Evolutionary conservation across 2,113 vertebrate genomes (phyloP), one percentile per base, ranked within the genome.

Genomic region (Chamaetylas fuelleborni): DNA sequence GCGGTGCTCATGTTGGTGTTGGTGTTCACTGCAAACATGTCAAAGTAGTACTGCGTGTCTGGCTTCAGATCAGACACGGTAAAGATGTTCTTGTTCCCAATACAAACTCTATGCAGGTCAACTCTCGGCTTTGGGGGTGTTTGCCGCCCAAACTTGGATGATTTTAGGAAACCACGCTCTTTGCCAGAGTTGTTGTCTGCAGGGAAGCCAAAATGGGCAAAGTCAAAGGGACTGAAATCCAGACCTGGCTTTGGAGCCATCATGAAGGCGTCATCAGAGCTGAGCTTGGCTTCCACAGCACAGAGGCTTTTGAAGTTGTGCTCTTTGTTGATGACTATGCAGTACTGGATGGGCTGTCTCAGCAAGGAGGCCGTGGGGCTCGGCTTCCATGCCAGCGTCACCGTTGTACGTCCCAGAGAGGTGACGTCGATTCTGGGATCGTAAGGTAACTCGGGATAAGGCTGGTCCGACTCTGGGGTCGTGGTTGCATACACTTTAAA

Each of bases 271-370:
- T 99, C 99, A 2, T 99, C 99, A 0, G 91, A 91, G 73, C 95
- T 98, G 90, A 99, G 97, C 93, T 99, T 99, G 25, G 99, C 98
- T 91, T 99, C 99, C 1, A 98, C 99, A 0, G 99, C 99, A 11
- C 99, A 99, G 81, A 99, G 98, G 76, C 99, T 99, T 97, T 99
- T 99, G 96, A 99, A 99, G 91, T 99, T 99, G 98, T 99, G 99
- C 73, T 99, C 99, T 62, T 99, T 99, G 97, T 98, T 99, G 97
- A 99, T 98, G 57, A 99, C 99, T 31, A 99, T 98, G 18, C 99
- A 99, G 84, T 99, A 99, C 86, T 99, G 98, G 34, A 99, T 98
- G 8, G 99, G 99, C 90, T 99, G 99, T 58, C 98, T 98, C 97
- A 99, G 97, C 47, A 99, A 74, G 7, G 98, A 98, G 53, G 98